phyloP scores from a whole-genome alignment of 2,113 vertebrate species.

The Macaca nemestrina region DNA sequence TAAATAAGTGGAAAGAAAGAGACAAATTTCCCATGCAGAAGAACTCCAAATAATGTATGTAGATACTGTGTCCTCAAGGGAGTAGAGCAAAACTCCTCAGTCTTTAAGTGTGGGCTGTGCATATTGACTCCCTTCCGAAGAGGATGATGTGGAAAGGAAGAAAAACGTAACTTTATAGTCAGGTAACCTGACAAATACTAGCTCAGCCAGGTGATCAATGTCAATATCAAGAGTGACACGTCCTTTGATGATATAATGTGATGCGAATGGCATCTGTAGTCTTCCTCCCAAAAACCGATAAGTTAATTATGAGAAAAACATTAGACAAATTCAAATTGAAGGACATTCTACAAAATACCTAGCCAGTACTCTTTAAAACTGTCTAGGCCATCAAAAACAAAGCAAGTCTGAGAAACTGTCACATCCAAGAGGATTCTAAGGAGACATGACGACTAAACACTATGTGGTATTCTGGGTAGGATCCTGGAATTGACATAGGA shows the following conservation, averaged over 20 bases:
- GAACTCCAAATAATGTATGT: not conserved
- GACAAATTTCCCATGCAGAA: not conserved
- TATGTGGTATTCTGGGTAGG: not conserved
- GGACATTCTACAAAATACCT: not conserved
- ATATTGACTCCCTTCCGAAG: not conserved
- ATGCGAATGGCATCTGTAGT: not conserved
- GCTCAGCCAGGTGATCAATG: not conserved
- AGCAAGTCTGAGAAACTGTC: not conserved
- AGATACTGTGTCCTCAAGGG: not conserved
- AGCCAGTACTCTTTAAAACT: not conserved
- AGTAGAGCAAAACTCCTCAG: too few relatives aligned
- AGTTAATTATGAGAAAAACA: not conserved
- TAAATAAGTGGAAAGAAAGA: not conserved
- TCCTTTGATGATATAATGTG: too few relatives aligned
- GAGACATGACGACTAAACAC: not conserved
- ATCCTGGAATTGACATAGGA: not conserved
- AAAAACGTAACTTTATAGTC: not conserved
- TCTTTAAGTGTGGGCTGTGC: not conserved
- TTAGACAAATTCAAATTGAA: not conserved
- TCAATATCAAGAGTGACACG: not conserved
- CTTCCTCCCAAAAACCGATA: not conserved
- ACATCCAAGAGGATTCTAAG: not conserved
- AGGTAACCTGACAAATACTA: not conserved
- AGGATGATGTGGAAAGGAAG: not conserved
- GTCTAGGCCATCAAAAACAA: not conserved